phyloP scores from a whole-genome alignment of 2,113 vertebrate genomes.

The Epinephelus lanceolatus region DNA sequence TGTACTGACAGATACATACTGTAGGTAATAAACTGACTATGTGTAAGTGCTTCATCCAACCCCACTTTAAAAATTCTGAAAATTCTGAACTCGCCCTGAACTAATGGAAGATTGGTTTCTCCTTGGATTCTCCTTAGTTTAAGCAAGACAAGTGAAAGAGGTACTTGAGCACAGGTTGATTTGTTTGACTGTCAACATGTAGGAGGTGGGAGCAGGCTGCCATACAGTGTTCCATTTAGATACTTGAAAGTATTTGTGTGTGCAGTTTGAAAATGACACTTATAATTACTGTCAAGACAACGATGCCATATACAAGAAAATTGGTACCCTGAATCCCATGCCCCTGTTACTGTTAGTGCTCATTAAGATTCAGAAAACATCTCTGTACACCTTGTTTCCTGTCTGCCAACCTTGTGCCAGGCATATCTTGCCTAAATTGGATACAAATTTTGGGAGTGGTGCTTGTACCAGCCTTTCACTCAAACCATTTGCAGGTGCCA shows the following conservation, averaged over 20 bases:
- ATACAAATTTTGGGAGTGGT: neutral
- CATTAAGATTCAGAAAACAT: slow-evolving; percentile 25
- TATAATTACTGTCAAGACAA: slow-evolving; percentile 32
- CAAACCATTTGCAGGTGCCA: slow-evolving; percentile 22
- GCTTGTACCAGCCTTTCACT: slow-evolving; percentile 29
- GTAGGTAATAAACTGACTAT: no score
- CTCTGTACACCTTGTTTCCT: slow-evolving; percentile 11
- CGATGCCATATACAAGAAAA: neutral
- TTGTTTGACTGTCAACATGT: neutral
- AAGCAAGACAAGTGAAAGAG: neutral
- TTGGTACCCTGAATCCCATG: neutral
- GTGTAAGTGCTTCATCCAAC: no score
- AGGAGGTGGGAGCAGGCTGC: neutral
- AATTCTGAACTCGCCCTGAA: no score
- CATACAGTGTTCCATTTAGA: neutral
- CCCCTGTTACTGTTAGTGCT: neutral
- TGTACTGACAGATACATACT: no score
- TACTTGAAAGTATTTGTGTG: neutral
- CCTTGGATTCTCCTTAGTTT: neutral
- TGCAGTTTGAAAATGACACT: neutral
- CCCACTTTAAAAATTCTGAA: no score
- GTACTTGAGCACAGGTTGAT: neutral
- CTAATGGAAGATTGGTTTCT: neutral
- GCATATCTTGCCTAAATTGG: slow-evolving; percentile 15
- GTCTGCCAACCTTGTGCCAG: neutral